These are phyloP conservation scores for Lasaia peninsularis DNA, from an alignment of 1,140 invertebrate genomes.

Conservation along the genomic window DNA sequence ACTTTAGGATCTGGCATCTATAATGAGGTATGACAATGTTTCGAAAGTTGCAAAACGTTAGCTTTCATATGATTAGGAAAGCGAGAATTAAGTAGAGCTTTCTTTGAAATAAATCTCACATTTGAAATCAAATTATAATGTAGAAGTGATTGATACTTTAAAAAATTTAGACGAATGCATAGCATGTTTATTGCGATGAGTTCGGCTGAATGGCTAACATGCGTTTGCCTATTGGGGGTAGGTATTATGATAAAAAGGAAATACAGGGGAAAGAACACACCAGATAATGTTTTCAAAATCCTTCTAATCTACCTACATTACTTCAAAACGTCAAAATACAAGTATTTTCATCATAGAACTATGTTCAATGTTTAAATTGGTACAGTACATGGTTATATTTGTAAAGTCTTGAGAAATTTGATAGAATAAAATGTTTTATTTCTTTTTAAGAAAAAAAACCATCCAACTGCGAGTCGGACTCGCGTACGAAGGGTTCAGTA, in stretches of 20 bases:
- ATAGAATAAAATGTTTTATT: too few species aligned
- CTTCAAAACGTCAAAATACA: not conserved
- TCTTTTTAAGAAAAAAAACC: too few species aligned
- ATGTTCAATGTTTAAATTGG: too few species aligned
- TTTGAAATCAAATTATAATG: not conserved
- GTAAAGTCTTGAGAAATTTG: too few species aligned
- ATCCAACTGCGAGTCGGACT: too few species aligned
- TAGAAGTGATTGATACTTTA: not conserved
- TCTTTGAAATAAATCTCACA: not conserved
- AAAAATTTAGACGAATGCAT: not conserved
- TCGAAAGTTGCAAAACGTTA: not conserved
- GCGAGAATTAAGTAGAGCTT: not conserved
- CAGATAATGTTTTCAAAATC: not conserved
- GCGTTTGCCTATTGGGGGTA: not conserved
- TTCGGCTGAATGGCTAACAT: not conserved
- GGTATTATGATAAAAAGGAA: not conserved
- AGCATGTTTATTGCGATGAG: constrained; percentile 6
- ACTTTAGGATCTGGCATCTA: constrained; percentile 1
- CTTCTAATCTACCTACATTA: constrained; percentile 4
- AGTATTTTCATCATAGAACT: not conserved
- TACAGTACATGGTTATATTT: not conserved
- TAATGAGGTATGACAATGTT: not conserved
- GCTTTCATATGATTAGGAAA: not conserved
- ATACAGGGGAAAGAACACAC: constrained; percentile 1
- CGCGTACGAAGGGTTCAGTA: too few species aligned